Percentiles rank a stretch among this genome's conserved stretches.
phyloP scores from a whole-genome alignment of 2,888 invertebrate genomes.

The Dendrolimus pini region DNA sequence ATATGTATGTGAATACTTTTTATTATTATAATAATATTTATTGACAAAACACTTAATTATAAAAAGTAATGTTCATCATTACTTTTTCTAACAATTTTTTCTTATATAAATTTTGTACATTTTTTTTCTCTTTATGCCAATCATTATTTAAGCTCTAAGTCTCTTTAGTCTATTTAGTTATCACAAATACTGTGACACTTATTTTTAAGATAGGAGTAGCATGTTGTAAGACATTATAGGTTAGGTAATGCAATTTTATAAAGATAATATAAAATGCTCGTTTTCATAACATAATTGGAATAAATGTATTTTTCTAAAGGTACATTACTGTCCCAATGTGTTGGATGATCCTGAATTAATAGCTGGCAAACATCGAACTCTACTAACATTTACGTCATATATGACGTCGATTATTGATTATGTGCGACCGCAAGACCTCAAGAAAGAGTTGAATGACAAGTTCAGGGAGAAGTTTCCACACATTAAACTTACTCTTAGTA shows the following conservation, averaged over 20 bases:
- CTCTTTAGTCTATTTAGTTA: too few species aligned
- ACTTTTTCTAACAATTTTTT: too few species aligned
- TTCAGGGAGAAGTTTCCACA: slow-evolving; percentile 96
- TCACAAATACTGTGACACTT: too few species aligned
- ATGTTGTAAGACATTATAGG: too few species aligned
- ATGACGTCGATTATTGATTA: slow-evolving; percentile 98
- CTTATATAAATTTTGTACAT: too few species aligned
- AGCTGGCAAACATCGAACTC: slow-evolving; percentile 91
- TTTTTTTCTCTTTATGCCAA: too few species aligned
- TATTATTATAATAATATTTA: not conserved
- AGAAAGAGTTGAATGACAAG: slow-evolving; percentile 97
- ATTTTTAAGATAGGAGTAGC: too few species aligned
- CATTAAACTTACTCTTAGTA: slow-evolving; percentile 95
- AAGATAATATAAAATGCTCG: too few species aligned
- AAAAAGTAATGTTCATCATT: too few species aligned
- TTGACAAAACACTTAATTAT: not conserved
- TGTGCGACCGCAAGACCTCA: slow-evolving; percentile 95
- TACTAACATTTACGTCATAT: slow-evolving; percentile 91
- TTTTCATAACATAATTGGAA: too few species aligned
- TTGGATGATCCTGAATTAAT: slow-evolving; percentile 95
- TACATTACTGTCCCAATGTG: slow-evolving; percentile 89
- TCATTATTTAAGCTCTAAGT: too few species aligned
- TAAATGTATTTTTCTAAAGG: slow-evolving; percentile 28
- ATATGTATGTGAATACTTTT: slow-evolving; percentile 35
- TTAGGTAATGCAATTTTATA: too few species aligned